Base-by-base conservation (phyloP, 2,797 vertebrate species). In the Pipistrellus kuhlii region DNA sequence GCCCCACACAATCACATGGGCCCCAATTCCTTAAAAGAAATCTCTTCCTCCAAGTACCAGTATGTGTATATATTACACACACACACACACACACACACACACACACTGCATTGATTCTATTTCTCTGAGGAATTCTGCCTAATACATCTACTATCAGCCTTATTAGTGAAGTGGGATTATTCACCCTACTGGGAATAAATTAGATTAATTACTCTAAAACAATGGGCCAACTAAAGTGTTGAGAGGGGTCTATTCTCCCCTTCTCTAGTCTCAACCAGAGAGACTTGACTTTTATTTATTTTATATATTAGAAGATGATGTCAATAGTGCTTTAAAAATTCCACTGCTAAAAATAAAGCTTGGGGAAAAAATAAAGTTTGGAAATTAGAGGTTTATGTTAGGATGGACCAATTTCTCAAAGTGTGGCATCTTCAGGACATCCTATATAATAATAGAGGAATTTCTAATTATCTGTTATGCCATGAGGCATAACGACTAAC, bases 1-100 rank as follows among this genome's bases (percentile, higher is more conserved):
- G 38, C 25, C 7, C 20, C 27, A 35, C 1, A 30, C 0, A 20
- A 59, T 69, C 27, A 62, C 46, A 48, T 35, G n/a, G 86, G 35
- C 32, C 66, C 32, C 71, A 80, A n/a, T 53, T 86, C 41, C 91
- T 93, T 90, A 88, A 85, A 71, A 80, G 44, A 73, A 85, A 92
- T 44, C 21, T 91, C 75, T 81, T 38, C 51, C 51, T 35, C 23
- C 57, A 25, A 35, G 71, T 76, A 62, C 27, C 59, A 62, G 2
- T 30, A 32, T n/a, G 6, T n/a, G 5, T 83, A 21, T 83, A 38
- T n/a, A 4, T 64, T n/a, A 82, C 9, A 62, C 21, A 55, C 13
- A 3, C 3, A 48, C 32, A 77, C 18, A 51, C 17, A 35, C 23
- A 21, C 23, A 62, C 48, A 91, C n/a, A 48, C 2, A 9, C 30